A percentile compares a stretch with the other conserved stretches of the same genome.
Conservation (phyloP, 2,888 invertebrate species). For the Ochropleura plecta region DNA sequence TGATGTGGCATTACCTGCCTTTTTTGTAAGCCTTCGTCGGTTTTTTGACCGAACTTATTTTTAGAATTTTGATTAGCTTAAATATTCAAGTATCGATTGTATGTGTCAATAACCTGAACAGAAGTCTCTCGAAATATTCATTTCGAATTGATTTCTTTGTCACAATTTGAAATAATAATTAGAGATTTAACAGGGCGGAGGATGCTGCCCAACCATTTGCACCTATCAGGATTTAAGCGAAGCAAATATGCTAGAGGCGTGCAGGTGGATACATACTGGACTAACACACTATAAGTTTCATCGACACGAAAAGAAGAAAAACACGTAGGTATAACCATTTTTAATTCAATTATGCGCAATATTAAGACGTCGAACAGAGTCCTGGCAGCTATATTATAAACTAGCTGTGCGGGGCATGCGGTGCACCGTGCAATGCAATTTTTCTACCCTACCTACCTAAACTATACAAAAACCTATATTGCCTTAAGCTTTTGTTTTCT, state of each 20-base stretch:
- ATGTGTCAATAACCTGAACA: constrained; percentile 7
- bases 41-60: constrained; percentile 29
- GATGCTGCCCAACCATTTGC: too few species aligned
- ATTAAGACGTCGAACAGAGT: background rate
- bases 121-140: background rate
- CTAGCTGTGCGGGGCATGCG: too few species aligned
- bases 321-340: background rate
- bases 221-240: too few species aligned
- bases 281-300: too few species aligned
- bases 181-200: background rate
- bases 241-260: too few species aligned
- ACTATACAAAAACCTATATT: too few species aligned
- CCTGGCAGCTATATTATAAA: background rate
- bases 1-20: constrained; percentile 22
- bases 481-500: too few species aligned
- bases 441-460: too few species aligned
- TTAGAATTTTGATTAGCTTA: constrained; percentile 9
- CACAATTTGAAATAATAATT: background rate
- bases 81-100: constrained; percentile 16
- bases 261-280: too few species aligned
- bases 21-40: constrained; percentile 4
- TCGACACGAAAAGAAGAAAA: too few species aligned
- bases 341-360: background rate
- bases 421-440: too few species aligned
- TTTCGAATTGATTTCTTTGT: background rate